Base-by-base conservation (phyloP, 1,140 invertebrate genomes). In the Carcinoscorpius rotundicauda region DNA sequence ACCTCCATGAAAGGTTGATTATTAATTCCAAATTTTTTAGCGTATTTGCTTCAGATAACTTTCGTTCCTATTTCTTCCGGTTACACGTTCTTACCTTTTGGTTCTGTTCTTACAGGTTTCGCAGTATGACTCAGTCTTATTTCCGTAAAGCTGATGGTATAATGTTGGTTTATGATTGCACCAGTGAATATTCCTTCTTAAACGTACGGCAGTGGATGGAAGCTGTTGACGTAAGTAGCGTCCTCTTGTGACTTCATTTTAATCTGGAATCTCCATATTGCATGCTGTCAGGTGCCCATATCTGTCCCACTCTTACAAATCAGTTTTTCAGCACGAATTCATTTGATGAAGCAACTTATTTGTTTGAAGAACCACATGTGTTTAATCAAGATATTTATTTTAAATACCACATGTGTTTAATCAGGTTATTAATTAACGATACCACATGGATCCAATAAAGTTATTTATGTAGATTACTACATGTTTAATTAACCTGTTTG, bases 61-160 rank as follows among this genome's bases (percentile, higher is more conserved):
- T 29, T 29, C 29, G 29, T 29, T 29, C 29, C 29, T 29, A 29
- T 29, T 29, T 29, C 29, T 29, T 29, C 29, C 29, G 29, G 29
- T 29, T 29, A 29, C 29, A 29, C 29, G 29, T 0, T n/a, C 10
- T 4, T 10, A 51, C 11, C n/a, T 6, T 51, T 62, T 59, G 10
- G 51, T 4, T 66, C 58, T 58, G 63, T 66, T 57, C 67, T 61
- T 74, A 60, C 67, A 82, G 85, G 77, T 87, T 85, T 74, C 79
- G 85, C 50, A 83, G 82, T 59, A 82, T 87, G 55, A 86, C 85
- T 3, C 84, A 84, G 70, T 82, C 84, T 63, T 87, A 87, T 72
- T 87, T 86, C 74, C 76, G 85, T 4, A 81, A 85, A 72, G 84
- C 85, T 6, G 85, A 87, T 73, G 85, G 84, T 29, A 82, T 87